Conservation (phyloP, 2,888 invertebrate genomes). For the Drosophila merina region DNA sequence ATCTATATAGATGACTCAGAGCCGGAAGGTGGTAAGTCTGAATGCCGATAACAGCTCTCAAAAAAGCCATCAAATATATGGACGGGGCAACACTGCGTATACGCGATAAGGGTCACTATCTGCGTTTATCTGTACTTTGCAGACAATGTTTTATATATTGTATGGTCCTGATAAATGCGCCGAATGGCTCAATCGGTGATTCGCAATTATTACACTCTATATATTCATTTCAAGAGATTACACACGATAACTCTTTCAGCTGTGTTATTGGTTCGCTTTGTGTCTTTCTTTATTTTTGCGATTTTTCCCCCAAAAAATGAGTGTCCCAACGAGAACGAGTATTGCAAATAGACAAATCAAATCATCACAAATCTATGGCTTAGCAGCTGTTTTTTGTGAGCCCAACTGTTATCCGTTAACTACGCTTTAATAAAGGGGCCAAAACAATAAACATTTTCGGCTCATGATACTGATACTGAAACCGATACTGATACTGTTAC, state of each 20-base stretch:
- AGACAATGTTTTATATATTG: neutral
- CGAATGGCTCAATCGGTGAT: neutral
- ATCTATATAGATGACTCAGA: slow-evolving; percentile 95
- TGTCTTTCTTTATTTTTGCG: too few species aligned
- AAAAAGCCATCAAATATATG: slow-evolving; percentile 1
- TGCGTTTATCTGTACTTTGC: slow-evolving; percentile 8
- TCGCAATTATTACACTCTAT: slow-evolving; percentile 25
- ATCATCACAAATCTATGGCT: slow-evolving; percentile 64
- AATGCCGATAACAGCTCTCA: slow-evolving; percentile 9
- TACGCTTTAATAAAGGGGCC: slow-evolving; percentile 73
- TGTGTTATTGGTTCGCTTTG: neutral
- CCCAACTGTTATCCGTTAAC: slow-evolving; percentile 45
- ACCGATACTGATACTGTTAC: slow-evolving; percentile 17
- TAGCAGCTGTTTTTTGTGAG: slow-evolving; percentile 57
- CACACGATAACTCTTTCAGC: slow-evolving; percentile 19
- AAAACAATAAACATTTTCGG: slow-evolving; percentile 62
- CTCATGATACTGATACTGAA: slow-evolving; percentile 44
- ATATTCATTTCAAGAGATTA: slow-evolving; percentile 22
- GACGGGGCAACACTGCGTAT: slow-evolving; percentile 16
- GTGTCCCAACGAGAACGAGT: slow-evolving; percentile 25
- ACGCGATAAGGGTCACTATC: slow-evolving; percentile 37
- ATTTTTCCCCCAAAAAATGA: neutral
- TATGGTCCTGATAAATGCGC: slow-evolving; percentile 9
- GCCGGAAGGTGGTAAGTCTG: slow-evolving; percentile 92
- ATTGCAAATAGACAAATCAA: slow-evolving; percentile 62